phyloP scores from a whole-genome alignment of 2,113 vertebrate genomes.

The Nothobranchius furzeri region DNA sequence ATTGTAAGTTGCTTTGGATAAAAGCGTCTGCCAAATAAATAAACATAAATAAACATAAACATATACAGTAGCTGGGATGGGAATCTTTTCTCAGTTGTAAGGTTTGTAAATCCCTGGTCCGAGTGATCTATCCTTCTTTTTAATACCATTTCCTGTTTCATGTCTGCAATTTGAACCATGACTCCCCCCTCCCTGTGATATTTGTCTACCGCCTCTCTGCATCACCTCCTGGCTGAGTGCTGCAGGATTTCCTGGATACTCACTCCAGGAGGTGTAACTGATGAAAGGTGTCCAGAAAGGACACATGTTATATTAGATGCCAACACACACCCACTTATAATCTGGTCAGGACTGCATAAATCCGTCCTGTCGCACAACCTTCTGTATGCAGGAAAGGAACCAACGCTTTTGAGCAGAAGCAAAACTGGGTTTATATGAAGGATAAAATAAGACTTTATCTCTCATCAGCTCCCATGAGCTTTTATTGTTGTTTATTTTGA shows the following conservation, averaged over 20 bases:
- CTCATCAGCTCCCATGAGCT: conserved; percentile 21
- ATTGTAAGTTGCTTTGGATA: too few relatives aligned
- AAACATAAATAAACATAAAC: too few relatives aligned
- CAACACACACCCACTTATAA: conserved; percentile 9
- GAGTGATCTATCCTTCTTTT: too few relatives aligned
- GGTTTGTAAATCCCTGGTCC: too few relatives aligned
- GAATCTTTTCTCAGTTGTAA: too few relatives aligned
- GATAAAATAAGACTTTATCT: conserved; percentile 19
- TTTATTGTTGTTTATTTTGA: not conserved
- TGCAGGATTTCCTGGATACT: conserved; percentile 35
- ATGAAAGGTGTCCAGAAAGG: conserved; percentile 51
- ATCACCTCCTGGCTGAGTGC: conserved; percentile 18
- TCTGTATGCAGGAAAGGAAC: not conserved
- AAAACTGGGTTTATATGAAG: not conserved
- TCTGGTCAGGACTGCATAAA: conserved; percentile 3
- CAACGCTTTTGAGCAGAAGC: not conserved
- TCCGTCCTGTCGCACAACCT: not conserved
- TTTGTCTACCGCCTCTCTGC: not conserved
- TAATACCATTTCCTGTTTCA: too few relatives aligned
- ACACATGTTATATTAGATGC: conserved; percentile 35
- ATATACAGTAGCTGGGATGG: too few relatives aligned
- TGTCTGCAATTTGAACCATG: too few relatives aligned
- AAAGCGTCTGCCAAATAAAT: too few relatives aligned
- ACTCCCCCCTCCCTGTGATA: not conserved
- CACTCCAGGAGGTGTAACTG: conserved; percentile 33